Evolutionary conservation across 2,888 invertebrate species (phyloP), one percentile per base, ranked within the genome.

Genomic region (Acrobasis consociella): DNA sequence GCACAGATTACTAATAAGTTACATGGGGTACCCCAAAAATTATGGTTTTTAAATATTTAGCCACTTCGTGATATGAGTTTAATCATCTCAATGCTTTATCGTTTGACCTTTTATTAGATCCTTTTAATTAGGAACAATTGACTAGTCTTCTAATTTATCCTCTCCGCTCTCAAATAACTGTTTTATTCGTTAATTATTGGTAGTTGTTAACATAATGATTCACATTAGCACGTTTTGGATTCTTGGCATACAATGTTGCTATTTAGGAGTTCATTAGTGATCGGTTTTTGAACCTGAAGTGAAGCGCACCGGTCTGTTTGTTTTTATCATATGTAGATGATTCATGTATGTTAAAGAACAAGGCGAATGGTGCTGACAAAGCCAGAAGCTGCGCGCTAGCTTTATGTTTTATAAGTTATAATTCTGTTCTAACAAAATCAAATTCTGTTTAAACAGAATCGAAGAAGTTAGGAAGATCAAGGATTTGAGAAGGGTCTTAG

Each of bases 241-340:
- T 66, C 69, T 71, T 67, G 65, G 65, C 66, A 62, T 66, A 82
- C 81, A 83, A 79, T 78, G 78, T 71, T 71, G 68, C 77, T 80
- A 80, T 85, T 85, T 80, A 79, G 77, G 76, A 73, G 77, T 82
- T 80, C 82, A 86, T 86, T 86, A 86, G 83, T 78, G 69, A 73
- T 75, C 76, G 77, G 77, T 71, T 72, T 72, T 73, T 78, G 77
- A 78, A 72, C 76, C 66, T 65, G 60, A 72, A 80, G 77, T 73
- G 56, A 46, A 42, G 56, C 13, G n/a, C 39, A 42, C 7, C 16
- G 39, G 10, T 39, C 17, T 56, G 39, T 46, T 56, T 56, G 56
- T 56, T 56, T 55, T 56, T 17, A 22, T 56, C 42, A 9, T 56
- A n/a, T 56, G 13, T 39, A n/a, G n/a, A n/a, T 39, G 38, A 10